A percentile compares a stretch with the other conserved stretches of the same genome.
phyloP scores from a whole-genome alignment of 2,888 invertebrate species.

The Macaria liturata region DNA sequence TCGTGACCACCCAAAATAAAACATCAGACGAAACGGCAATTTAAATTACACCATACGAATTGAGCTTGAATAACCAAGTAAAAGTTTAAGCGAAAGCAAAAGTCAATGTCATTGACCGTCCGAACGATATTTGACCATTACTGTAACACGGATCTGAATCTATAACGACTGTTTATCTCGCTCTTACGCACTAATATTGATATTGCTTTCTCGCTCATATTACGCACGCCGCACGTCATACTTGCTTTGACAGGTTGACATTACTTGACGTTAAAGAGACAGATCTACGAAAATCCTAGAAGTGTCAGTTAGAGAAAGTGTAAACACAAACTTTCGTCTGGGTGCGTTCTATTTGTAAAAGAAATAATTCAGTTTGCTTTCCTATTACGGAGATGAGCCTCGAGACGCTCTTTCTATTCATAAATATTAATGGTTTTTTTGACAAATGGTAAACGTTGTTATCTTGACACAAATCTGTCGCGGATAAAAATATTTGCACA shows the following conservation, averaged over 20 bases:
- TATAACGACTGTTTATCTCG: slow-evolving; percentile 34
- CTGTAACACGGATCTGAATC: slow-evolving; percentile 37
- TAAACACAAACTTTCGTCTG: slow-evolving; percentile 57
- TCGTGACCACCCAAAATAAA: slow-evolving; percentile 11
- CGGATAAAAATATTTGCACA: background rate
- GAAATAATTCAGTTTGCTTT: slow-evolving; percentile 41
- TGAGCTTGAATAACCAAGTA: slow-evolving; percentile 36
- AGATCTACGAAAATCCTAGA: slow-evolving; percentile 54
- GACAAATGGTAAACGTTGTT: slow-evolving; percentile 2
- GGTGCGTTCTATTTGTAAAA: slow-evolving; percentile 49
- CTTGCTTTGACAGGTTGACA: slow-evolving; percentile 46
- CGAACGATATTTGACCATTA: slow-evolving; percentile 50
- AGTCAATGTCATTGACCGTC: slow-evolving; percentile 60
- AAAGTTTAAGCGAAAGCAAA: slow-evolving; percentile 64
- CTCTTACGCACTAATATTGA: slow-evolving; percentile 32
- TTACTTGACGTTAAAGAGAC: slow-evolving; percentile 38
- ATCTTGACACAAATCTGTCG: slow-evolving; percentile 8
- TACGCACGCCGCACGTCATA: slow-evolving; percentile 35
- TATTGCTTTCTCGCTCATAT: slow-evolving; percentile 38
- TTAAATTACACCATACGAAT: slow-evolving; percentile 33
- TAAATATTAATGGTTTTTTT: slow-evolving; percentile 10
- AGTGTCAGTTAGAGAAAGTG: slow-evolving; percentile 65
- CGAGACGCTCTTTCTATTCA: slow-evolving; percentile 23
- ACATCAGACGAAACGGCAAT: slow-evolving; percentile 30
- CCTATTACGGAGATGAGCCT: slow-evolving; percentile 33